Percentiles rank a stretch among this genome's conserved stretches.
Evolutionary conservation across 2,797 vertebrate species (phyloP).

Genomic region (Arnoldichthys spilopterus): DNA sequence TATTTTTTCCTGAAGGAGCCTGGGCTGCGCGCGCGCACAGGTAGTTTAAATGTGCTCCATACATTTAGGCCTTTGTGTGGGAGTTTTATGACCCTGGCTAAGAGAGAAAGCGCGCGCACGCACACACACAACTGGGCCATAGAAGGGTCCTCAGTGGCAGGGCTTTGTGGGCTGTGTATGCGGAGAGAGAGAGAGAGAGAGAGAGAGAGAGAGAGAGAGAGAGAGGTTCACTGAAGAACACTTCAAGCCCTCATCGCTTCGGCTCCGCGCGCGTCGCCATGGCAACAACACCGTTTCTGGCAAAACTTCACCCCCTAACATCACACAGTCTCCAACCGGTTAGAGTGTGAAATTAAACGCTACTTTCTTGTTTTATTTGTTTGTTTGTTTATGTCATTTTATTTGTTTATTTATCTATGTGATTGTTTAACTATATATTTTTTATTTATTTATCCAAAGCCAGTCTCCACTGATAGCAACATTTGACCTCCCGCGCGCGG

Average conservation of each 20-base stretch:
- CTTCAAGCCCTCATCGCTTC: conserved; percentile 41
- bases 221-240: conserved; percentile 44
- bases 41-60: conserved; percentile 13
- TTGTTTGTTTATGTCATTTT: neutral
- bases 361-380: neutral
- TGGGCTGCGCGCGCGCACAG: neutral
- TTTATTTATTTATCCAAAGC: conserved; percentile 15
- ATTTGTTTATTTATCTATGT: neutral
- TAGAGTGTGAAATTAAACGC: conserved; percentile 26
- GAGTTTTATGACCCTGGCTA: conserved; percentile 24
- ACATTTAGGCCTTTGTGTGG: conserved; percentile 26
- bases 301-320: conserved; percentile 31
- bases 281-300: conserved; percentile 42
- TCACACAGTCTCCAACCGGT: conserved; percentile 24
- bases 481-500: conserved; percentile 4
- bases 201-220: too few relatives aligned
- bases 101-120: neutral
- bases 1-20: neutral
- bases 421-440: neutral
- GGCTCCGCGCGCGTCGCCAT: conserved; percentile 37
- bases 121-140: neutral
- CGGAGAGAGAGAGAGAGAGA: conserved; percentile 24
- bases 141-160: conserved; percentile 29
- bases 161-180: conserved; percentile 33
- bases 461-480: conserved; percentile 6